Evolutionary conservation across 2,797 vertebrate species (phyloP).

Genomic region (Mus caroli): DNA sequence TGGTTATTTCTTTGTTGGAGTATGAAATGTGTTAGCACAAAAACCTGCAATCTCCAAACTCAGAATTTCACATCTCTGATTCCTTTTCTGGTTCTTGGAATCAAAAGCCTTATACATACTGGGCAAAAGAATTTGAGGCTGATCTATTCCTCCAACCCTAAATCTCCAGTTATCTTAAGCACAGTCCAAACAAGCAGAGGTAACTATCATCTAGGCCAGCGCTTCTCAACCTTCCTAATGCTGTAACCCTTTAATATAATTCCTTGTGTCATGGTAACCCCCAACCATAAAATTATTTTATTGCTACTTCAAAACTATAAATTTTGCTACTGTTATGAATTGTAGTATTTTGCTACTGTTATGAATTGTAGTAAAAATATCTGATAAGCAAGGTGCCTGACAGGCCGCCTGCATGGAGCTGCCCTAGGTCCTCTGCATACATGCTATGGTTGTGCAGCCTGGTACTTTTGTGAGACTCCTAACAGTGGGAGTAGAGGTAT

Average conservation of each 20-base stretch:
- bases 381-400: neutral
- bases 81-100: neutral
- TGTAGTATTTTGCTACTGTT: neutral
- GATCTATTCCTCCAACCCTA: neutral
- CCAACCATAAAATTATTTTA: neutral
- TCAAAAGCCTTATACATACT: neutral
- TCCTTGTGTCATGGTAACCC: neutral
- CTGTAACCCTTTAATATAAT: neutral
- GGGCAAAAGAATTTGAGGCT: neutral
- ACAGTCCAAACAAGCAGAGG: neutral
- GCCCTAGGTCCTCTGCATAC: neutral
- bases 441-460: neutral
- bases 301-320: neutral
- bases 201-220: neutral
- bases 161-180: neutral
- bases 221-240: neutral
- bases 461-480: neutral
- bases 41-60: neutral
- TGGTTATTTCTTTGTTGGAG: neutral
- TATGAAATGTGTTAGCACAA: neutral
- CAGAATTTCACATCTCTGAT: neutral
- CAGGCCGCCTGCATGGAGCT: neutral
- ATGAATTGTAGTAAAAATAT: neutral
- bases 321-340: neutral
- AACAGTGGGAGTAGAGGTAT: neutral